Base-by-base conservation (phyloP, 1,140 invertebrate genomes). In the Choristoneura fumiferana region DNA sequence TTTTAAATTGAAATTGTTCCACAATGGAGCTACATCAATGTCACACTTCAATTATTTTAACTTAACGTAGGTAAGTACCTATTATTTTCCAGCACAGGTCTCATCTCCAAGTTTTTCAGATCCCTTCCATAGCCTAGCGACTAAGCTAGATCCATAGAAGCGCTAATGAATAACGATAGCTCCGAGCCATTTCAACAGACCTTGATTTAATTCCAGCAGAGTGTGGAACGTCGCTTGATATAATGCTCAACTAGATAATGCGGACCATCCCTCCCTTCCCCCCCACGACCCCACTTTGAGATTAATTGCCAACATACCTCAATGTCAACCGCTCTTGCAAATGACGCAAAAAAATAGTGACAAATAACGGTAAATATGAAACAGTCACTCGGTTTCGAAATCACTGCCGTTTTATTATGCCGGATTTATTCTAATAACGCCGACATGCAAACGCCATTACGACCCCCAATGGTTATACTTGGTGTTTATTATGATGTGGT, bases 281-380 rank as follows among this genome's bases (percentile, higher is more conserved):
- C 33, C 36, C 58, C 35, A 53, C 34, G 33, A 12, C 66, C 62
- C 70, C 62, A 57, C 60, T 63, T 49, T 62, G 57, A 73, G 78
- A 81, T 78, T 84, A 82, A 82, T 84, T 71, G 74, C 76, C 56
- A 65, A 77, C 78, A 81, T 84, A 67, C 70, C 67, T 81, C 79
- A 81, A 78, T 76, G 76, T 80, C 79, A 80, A 74, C 78, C 74
- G 65, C 69, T 67, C 66, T 73, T 73, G 74, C 65, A 80, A 84
- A 81, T 78, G 71, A 73, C 58, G 70, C 71, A 81, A 79, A 82
- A n/a, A 78, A 78, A 74, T 72, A 70, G 73, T 71, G 69, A 81
- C 71, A 75, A 78, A 76, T 70, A 80, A 8, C 22, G 17, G 43
- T 49, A 49, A 49, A 49, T 49, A 49, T 49, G 43, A 49, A 49